Evolutionary conservation across 1,140 invertebrate genomes (phyloP).

Genomic region (roundworm (Caenorhabditis elegans)): DNA sequence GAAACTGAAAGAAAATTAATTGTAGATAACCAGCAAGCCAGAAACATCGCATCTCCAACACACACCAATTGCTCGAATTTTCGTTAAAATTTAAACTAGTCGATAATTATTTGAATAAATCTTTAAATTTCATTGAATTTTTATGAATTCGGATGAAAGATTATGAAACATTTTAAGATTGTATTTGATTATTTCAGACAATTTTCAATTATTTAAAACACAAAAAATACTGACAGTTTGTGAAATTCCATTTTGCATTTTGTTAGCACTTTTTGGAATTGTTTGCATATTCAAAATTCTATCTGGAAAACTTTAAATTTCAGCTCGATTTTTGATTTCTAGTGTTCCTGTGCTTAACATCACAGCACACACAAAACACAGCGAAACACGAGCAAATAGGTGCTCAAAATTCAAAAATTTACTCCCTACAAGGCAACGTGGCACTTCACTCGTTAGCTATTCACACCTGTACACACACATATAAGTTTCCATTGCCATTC

Average conservation of each 20-base stretch:
- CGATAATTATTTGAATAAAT: too few species aligned
- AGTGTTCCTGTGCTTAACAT: too few species aligned
- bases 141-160: not conserved
- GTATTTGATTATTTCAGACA: not conserved
- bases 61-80: not conserved
- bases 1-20: not conserved
- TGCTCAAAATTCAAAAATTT: not conserved
- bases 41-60: not conserved
- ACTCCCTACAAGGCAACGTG: not conserved
- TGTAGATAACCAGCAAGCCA: not conserved
- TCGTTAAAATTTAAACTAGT: too few species aligned
- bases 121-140: not conserved
- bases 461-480: not conserved
- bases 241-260: too few species aligned
- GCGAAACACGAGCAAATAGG: not conserved
- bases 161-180: not conserved
- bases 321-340: too few species aligned
- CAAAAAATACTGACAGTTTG: too few species aligned
- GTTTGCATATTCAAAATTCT: too few species aligned
- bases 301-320: too few species aligned
- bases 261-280: too few species aligned
- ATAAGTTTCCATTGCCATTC: not conserved
- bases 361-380: not conserved
- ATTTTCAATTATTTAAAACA: too few species aligned
- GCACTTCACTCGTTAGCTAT: not conserved